These are phyloP conservation scores for Morpho achilles DNA, from an alignment of 2,888 invertebrate species.

Conservation along the genomic window DNA sequence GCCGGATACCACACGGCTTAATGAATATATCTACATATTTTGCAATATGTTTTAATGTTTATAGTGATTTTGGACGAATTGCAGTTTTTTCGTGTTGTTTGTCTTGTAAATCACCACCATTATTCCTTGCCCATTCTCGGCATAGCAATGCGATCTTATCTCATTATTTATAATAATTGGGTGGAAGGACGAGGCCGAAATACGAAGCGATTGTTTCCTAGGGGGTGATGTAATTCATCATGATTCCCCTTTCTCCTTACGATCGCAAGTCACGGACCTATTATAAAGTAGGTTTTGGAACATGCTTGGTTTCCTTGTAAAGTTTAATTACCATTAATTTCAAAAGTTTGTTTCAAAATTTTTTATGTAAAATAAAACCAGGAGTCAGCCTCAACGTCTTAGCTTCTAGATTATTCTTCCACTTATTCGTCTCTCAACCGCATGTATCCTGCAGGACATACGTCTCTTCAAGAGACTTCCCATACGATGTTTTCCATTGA, in stretches of 20 bases:
- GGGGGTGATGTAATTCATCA: slow-evolving; percentile 40
- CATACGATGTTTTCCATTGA: too few relatives aligned
- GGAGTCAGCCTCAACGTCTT: too few relatives aligned
- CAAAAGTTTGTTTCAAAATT: background rate
- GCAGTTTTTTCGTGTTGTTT: too few relatives aligned
- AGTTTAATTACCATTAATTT: slow-evolving; percentile 1
- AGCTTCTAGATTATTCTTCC: too few relatives aligned
- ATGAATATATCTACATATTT: too few relatives aligned
- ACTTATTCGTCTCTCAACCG: too few relatives aligned
- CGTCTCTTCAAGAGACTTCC: too few relatives aligned
- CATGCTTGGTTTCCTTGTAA: slow-evolving; percentile 10
- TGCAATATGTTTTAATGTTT: too few relatives aligned
- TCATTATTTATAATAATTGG: slow-evolving; percentile 71
- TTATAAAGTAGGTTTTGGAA: slow-evolving; percentile 17
- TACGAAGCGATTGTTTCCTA: slow-evolving; percentile 34
- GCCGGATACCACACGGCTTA: too few relatives aligned
- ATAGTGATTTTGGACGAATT: too few relatives aligned
- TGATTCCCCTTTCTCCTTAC: slow-evolving; percentile 13
- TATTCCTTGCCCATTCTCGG: slow-evolving; percentile 34
- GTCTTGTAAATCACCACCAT: slow-evolving; percentile 27
- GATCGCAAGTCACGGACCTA: slow-evolving; percentile 16
- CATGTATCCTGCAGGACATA: too few relatives aligned
- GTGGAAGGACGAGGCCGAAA: slow-evolving; percentile 41
- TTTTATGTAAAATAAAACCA: background rate
- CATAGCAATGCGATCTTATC: slow-evolving; percentile 48